These are phyloP conservation scores for Morinoia aosen DNA, from an alignment of 2,888 invertebrate species.

Conservation along the genomic window DNA sequence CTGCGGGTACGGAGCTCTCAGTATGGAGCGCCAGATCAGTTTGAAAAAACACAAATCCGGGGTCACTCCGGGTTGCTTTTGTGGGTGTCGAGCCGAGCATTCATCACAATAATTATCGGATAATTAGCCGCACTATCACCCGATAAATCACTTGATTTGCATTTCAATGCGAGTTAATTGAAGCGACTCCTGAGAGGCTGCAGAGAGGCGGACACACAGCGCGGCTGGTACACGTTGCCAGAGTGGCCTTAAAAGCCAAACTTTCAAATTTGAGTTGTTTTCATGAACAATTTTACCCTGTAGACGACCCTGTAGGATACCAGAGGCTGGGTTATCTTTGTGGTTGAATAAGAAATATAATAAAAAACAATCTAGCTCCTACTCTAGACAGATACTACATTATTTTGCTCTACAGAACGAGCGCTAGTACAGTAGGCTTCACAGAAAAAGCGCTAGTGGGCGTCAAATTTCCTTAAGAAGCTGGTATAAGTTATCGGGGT, in stretches of 20 bases:
- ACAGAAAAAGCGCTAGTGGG: too few species aligned
- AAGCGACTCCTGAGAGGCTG: not conserved
- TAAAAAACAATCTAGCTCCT: too few species aligned
- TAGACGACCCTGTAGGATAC: too few species aligned
- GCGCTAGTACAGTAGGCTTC: too few species aligned
- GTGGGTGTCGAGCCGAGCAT: not conserved
- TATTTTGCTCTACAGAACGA: too few species aligned
- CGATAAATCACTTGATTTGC: not conserved
- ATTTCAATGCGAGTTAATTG: constrained; percentile 27
- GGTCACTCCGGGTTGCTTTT: not conserved
- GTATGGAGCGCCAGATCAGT: not conserved
- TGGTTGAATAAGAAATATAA: too few species aligned
- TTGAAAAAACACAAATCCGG: not conserved
- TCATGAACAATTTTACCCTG: too few species aligned
- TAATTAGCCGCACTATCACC: constrained; percentile 13
- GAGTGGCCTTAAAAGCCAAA: not conserved
- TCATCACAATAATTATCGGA: constrained; percentile 7
- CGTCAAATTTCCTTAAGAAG: too few species aligned
- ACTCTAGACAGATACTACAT: too few species aligned
- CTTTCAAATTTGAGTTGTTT: too few species aligned
- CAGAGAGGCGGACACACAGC: not conserved
- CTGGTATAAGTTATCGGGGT: not conserved
- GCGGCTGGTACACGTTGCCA: not conserved
- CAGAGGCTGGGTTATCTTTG: too few species aligned
- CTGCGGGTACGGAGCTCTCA: not conserved